A percentile compares a stretch with the other conserved stretches of the same genome.
Evolutionary conservation across 1,140 invertebrate genomes (phyloP).

Genomic region (Andrena cerasifolii): DNA sequence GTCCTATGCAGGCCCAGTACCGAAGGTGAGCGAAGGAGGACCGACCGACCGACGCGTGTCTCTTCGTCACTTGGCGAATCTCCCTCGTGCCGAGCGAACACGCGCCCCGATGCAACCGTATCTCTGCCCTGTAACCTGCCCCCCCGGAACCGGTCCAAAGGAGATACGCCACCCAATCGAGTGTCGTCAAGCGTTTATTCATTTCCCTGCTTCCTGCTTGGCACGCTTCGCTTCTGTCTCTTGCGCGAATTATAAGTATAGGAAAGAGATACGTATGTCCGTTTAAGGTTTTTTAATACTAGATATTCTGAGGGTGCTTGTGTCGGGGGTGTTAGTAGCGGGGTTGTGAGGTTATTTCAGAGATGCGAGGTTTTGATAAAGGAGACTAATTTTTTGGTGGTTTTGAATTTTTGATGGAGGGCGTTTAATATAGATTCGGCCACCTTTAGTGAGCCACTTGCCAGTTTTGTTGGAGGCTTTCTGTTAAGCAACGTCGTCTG

Average conservation of each 20-base stretch:
- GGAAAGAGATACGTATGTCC: too few relatives aligned
- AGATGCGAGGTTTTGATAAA: too few relatives aligned
- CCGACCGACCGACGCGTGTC: conserved; percentile 52
- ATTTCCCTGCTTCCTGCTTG: not conserved
- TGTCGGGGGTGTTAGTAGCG: too few relatives aligned
- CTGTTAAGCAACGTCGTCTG: too few relatives aligned
- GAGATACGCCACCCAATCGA: not conserved
- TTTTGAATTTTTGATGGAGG: too few relatives aligned
- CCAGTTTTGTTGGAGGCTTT: too few relatives aligned
- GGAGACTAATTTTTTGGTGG: too few relatives aligned
- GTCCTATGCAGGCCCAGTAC: not conserved
- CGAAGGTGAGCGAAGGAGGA: conserved; percentile 64
- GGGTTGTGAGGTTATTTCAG: too few relatives aligned
- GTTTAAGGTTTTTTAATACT: too few relatives aligned
- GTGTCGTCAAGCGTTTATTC: conserved; percentile 17
- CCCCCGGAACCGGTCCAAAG: conserved; percentile 35
- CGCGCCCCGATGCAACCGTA: not conserved
- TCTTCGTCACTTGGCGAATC: conserved; percentile 55
- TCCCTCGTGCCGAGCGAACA: conserved; percentile 35
- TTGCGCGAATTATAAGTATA: not conserved
- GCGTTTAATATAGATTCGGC: too few relatives aligned
- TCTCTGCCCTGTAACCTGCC: conserved; percentile 38
- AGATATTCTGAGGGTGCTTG: too few relatives aligned
- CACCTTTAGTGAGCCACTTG: too few relatives aligned
- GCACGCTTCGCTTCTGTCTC: conserved; percentile 23